phyloP scores from a whole-genome alignment of 2,113 vertebrate genomes.

The Alces alces region DNA sequence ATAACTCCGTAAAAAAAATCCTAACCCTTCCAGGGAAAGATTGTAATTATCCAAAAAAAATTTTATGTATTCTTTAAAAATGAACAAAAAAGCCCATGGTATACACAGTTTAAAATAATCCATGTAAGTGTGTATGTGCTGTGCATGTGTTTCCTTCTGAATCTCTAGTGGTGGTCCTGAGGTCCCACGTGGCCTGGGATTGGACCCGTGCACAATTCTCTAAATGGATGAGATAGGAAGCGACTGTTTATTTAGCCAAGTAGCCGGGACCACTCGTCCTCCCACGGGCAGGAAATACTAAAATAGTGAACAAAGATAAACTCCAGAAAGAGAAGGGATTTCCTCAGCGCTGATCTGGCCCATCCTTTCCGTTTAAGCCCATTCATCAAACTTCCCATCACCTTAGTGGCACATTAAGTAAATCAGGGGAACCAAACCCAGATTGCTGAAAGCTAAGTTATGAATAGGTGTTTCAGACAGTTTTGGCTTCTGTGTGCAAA shows the following conservation, averaged over 20 bases:
- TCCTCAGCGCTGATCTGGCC: background rate
- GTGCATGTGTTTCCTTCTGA: background rate
- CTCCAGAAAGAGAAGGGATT: background rate
- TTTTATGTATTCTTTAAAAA: background rate
- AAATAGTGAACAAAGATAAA: background rate
- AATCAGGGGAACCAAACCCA: background rate
- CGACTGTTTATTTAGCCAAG: background rate
- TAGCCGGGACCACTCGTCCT: background rate
- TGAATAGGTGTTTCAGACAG: background rate
- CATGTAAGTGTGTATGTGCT: background rate
- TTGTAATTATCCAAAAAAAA: background rate
- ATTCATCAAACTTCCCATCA: background rate
- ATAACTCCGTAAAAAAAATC: background rate
- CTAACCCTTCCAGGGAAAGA: background rate
- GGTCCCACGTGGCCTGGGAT: background rate
- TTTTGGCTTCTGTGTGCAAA: background rate
- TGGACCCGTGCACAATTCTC: background rate
- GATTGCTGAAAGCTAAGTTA: background rate
- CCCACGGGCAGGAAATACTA: background rate
- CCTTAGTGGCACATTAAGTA: background rate
- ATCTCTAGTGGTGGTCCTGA: background rate
- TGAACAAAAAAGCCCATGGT: background rate
- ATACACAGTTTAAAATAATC: background rate
- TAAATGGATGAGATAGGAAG: background rate
- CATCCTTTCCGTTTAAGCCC: background rate